Percentiles rank a stretch among this genome's conserved stretches.
These are phyloP conservation scores for Drosophila orena DNA, from an alignment of 1,140 invertebrate species.

Conservation along the genomic window DNA sequence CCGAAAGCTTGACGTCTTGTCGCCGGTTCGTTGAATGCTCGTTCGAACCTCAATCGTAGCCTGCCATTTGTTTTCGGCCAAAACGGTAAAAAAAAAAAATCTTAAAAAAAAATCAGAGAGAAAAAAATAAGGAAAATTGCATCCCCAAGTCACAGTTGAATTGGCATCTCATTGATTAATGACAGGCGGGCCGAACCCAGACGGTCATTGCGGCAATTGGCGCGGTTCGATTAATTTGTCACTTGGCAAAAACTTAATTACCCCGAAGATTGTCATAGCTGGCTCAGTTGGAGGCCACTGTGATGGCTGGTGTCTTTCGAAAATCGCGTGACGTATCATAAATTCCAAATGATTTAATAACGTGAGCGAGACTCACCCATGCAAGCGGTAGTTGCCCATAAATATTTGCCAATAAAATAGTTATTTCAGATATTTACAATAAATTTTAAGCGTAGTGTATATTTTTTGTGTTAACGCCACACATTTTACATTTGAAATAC, in stretches of 20 bases:
- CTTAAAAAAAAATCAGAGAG: not conserved
- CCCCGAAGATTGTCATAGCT: conserved; percentile 74
- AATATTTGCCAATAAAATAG: not conserved
- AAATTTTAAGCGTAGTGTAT: too few relatives aligned
- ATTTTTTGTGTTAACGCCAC: not conserved
- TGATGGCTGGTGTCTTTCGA: conserved; percentile 68
- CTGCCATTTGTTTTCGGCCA: conserved; percentile 47
- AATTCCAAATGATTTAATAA: conserved; percentile 68
- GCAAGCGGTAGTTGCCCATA: conserved; percentile 2
- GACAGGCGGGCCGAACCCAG: conserved; percentile 43
- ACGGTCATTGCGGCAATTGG: conserved; percentile 47
- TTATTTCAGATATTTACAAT: not conserved
- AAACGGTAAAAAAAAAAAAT: conserved; percentile 23
- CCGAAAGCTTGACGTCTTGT: conserved; percentile 66
- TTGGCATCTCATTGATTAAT: conserved; percentile 73
- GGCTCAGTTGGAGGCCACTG: conserved; percentile 63
- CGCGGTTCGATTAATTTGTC: conserved; percentile 63
- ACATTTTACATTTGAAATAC: not conserved
- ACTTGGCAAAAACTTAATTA: conserved; percentile 73
- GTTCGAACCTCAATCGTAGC: conserved; percentile 17
- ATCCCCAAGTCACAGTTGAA: conserved; percentile 45
- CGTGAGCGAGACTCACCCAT: conserved; percentile 20
- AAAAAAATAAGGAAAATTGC: conserved; percentile 47
- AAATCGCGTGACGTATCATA: conserved; percentile 77
- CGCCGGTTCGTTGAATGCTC: conserved; percentile 38